Conservation (phyloP, 2,888 invertebrate genomes). For the Harpalus rubripes region DNA sequence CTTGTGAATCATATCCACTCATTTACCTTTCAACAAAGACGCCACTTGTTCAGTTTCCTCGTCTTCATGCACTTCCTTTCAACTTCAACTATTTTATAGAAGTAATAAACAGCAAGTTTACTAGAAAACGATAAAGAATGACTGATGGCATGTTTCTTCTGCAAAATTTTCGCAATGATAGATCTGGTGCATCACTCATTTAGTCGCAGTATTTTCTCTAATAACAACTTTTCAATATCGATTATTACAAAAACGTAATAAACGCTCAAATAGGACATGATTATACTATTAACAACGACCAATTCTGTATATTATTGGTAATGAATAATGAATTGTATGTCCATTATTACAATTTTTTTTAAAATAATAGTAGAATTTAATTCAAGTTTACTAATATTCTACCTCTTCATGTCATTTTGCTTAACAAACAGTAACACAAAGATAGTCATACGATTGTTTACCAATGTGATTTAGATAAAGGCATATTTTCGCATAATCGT, state of each 20-base stretch:
- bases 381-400: too few species aligned
- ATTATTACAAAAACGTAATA: not conserved
- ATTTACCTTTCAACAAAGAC: constrained; percentile 8
- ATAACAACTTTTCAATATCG: constrained; percentile 3
- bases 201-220: not conserved
- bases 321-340: too few species aligned
- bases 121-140: constrained; percentile 6
- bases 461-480: too few species aligned
- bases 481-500: too few species aligned
- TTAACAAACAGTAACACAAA: too few species aligned
- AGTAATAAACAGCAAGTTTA: constrained; percentile 3
- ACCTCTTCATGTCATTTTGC: too few species aligned
- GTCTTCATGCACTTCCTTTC: constrained; percentile 15
- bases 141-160: constrained; percentile 2
- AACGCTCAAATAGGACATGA: not conserved
- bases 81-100: constrained; percentile 10
- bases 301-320: too few species aligned
- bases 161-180: not conserved
- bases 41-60: constrained; percentile 15
- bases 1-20: constrained; percentile 11
- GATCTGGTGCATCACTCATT: constrained; percentile 1
- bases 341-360: too few species aligned
- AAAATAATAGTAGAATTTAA: too few species aligned
- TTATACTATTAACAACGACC: not conserved
- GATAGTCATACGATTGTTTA: too few species aligned